Evolutionary conservation across 2,113 vertebrate species (phyloP).

Genomic region (Sterna hirundo): DNA sequence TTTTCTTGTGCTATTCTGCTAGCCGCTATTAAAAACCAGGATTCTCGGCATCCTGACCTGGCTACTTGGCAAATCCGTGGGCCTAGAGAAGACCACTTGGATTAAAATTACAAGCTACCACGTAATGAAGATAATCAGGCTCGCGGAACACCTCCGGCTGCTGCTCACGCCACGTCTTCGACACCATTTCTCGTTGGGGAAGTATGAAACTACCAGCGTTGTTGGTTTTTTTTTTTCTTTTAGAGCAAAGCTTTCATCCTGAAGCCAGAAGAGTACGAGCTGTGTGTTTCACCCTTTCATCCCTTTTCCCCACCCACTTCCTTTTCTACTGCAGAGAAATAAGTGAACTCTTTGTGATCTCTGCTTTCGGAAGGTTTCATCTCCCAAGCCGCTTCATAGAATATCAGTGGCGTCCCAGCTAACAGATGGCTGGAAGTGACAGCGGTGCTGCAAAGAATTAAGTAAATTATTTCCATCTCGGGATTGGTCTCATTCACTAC

Average conservation of each 20-base stretch:
- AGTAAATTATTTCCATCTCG: not conserved
- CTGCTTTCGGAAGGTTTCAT: constrained; percentile 2
- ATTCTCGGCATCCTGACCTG: not conserved
- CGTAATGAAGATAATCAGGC: not conserved
- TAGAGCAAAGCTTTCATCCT: not conserved
- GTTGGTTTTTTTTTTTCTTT: not conserved
- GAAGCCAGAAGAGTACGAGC: not conserved
- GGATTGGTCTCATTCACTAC: not conserved
- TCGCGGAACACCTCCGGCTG: not conserved
- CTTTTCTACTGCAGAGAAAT: not conserved
- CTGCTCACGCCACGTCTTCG: not conserved
- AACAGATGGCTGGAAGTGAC: constrained; percentile 39
- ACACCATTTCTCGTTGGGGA: not conserved
- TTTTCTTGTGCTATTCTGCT: not conserved
- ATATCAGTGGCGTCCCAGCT: not conserved
- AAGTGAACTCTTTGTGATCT: constrained; percentile 47
- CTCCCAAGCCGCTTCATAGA: not conserved
- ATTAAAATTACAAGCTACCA: not conserved
- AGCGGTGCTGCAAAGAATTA: not conserved
- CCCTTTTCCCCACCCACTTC: constrained; percentile 46
- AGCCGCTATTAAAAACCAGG: not conserved
- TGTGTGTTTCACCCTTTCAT: constrained; percentile 11
- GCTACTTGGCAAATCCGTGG: not conserved
- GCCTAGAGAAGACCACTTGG: not conserved
- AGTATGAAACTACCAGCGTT: not conserved